These are phyloP conservation scores for Dreissena polymorpha DNA, from an alignment of 1,140 invertebrate species.

Conservation along the genomic window DNA sequence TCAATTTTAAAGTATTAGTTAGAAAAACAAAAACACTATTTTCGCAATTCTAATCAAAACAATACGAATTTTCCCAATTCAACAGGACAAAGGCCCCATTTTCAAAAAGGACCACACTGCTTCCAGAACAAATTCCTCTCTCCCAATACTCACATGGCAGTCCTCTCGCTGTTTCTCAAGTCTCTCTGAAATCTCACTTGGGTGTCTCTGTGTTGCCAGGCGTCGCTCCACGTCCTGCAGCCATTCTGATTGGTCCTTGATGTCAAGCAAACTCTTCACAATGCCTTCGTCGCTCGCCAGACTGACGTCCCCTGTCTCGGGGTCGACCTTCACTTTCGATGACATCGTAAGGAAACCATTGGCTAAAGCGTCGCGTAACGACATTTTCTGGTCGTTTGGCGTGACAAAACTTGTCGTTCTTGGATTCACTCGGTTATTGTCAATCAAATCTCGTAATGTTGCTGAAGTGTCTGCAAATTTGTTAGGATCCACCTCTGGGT, in stretches of 20 bases:
- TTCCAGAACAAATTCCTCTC: too few species aligned
- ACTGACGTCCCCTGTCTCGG: constrained; percentile 80
- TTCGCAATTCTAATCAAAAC: too few species aligned
- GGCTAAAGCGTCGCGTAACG: constrained; percentile 74
- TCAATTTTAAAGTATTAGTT: too few species aligned
- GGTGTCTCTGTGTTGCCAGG: constrained; percentile 90
- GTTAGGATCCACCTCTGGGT: constrained; percentile 65
- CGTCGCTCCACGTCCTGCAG: constrained; percentile 91
- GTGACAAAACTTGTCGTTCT: constrained; percentile 72
- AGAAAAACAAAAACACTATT: too few species aligned
- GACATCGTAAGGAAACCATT: constrained; percentile 80
- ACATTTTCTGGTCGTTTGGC: constrained; percentile 72
- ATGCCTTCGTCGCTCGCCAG: constrained; percentile 73
- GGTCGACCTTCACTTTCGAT: constrained; percentile 87
- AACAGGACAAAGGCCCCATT: too few species aligned
- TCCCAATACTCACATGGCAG: constrained; percentile 64
- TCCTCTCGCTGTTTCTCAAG: constrained; percentile 92
- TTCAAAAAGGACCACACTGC: too few species aligned
- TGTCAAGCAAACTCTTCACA: constrained; percentile 67
- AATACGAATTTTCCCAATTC: too few species aligned
- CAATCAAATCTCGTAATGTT: constrained; percentile 73
- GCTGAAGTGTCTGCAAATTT: constrained; percentile 68
- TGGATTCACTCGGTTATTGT: constrained; percentile 71
- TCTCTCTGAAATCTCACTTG: constrained; percentile 92
- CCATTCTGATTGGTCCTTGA: constrained; percentile 86